Percentiles rank a stretch among this genome's conserved stretches.
Conservation (phyloP, 2,797 vertebrate species). For the Hydrocynus forskahlii region DNA sequence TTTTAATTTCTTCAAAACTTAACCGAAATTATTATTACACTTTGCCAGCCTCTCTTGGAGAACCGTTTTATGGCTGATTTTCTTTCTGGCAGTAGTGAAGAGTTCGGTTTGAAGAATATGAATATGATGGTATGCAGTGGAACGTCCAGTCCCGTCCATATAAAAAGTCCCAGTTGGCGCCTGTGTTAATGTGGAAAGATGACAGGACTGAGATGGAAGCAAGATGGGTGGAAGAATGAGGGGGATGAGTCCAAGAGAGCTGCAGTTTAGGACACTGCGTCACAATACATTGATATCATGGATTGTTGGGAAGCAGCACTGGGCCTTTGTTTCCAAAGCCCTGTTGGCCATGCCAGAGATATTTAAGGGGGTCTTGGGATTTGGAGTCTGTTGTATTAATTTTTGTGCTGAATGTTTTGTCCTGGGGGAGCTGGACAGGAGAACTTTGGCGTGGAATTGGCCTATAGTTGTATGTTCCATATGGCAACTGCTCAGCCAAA, state of each 20-base stretch:
- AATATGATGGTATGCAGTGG: not conserved
- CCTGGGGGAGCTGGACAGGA: conserved; percentile 42
- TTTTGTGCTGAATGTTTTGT: conserved; percentile 45
- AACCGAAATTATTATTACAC: too few relatives aligned
- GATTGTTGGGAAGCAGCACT: conserved; percentile 18
- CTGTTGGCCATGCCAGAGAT: conserved; percentile 33
- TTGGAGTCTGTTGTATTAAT: conserved; percentile 56
- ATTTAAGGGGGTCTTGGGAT: conserved; percentile 50
- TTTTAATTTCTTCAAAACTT: too few relatives aligned
- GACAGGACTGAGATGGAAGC: conserved; percentile 24
- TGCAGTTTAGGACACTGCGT: conserved; percentile 22
- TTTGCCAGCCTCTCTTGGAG: too few relatives aligned
- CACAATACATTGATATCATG: conserved; percentile 44
- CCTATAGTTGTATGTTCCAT: conserved; percentile 42
- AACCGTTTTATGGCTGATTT: too few relatives aligned
- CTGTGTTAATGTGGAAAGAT: conserved; percentile 21
- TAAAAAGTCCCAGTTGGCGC: conserved; percentile 4
- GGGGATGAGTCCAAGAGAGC: not conserved
- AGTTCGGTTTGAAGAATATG: too few relatives aligned
- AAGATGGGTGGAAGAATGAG: not conserved
- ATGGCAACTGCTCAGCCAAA: conserved; percentile 48
- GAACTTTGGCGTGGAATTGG: conserved; percentile 34
- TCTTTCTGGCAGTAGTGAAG: too few relatives aligned
- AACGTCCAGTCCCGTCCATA: not conserved
- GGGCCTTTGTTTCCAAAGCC: conserved; percentile 27